These are phyloP conservation scores for Pleuronectes platessa DNA, from an alignment of 2,113 vertebrate species.

Conservation along the genomic window DNA sequence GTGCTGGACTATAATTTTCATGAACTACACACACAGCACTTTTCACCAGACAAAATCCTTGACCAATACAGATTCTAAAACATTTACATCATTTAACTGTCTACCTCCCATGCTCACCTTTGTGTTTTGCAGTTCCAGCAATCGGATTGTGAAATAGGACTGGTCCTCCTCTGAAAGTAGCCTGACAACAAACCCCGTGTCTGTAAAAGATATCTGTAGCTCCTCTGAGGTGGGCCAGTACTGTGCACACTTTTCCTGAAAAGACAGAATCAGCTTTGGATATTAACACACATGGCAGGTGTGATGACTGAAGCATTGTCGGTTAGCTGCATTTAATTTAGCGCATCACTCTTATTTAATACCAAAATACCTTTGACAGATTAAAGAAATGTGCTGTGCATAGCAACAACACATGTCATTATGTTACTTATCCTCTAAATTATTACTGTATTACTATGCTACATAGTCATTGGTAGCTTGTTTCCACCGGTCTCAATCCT, in stretches of 20 bases:
- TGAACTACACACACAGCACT: too few species aligned
- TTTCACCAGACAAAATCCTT: too few species aligned
- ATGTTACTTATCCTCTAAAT: too few species aligned
- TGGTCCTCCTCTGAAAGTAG: conserved; percentile 93
- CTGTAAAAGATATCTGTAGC: conserved; percentile 89
- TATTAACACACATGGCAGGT: not conserved
- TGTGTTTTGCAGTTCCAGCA: conserved; percentile 91
- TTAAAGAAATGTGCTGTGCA: not conserved
- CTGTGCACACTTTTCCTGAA: conserved; percentile 97
- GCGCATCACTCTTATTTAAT: not conserved
- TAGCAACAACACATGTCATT: not conserved
- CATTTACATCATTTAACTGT: not conserved
- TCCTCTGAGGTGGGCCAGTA: conserved; percentile 95
- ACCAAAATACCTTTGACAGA: not conserved
- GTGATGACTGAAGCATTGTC: not conserved
- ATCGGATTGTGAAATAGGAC: conserved; percentile 92
- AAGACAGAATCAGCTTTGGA: conserved; percentile 24
- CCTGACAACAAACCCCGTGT: conserved; percentile 92
- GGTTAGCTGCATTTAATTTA: not conserved
- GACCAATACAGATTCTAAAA: not conserved
- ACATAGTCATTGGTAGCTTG: too few species aligned
- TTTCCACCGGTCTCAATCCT: too few species aligned
- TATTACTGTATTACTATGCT: too few species aligned
- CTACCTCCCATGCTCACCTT: conserved; percentile 81
- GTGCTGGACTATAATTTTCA: too few species aligned